Evolutionary conservation across 2,888 invertebrate species (phyloP), one percentile per base, ranked within the genome.

Genomic region (Bugula neritina): DNA sequence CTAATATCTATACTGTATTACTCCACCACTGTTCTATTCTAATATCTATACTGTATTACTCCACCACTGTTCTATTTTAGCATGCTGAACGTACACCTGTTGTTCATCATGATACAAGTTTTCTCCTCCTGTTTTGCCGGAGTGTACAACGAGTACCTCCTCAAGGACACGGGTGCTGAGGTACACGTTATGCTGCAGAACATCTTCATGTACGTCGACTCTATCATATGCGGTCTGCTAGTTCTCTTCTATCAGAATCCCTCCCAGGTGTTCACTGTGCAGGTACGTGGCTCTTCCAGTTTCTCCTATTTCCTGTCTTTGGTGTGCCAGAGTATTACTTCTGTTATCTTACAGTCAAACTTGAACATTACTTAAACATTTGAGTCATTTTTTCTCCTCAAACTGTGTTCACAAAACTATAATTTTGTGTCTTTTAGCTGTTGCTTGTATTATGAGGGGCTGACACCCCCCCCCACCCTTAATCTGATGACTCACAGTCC

Each of bases 181-280:
- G 90, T 94, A 0, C 91, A 94, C 81, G 91, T 96, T 79, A 93
- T 92, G 85, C 86, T 95, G 75, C 96, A 96, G 85, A 97, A 96
- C 83, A 89, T 94, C 5, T 96, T 93, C 80, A 94, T 96, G 93
- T 96, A 96, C 83, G 81, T 93, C 35, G 93, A 96, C 84, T 95
- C 95, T 1, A 93, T 96, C 75, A 80, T 94, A n/a, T 94, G 94
- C 82, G 96, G 63, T 72, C 52, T 55, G 58, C 29, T 31, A 55
- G 52, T 69, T 13, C 35, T 69, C n/a, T 17, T 25, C 13, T 25
- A 57, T 69, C 54, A 58, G 54, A 43, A 35, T 34, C 43, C 31
- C 31, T 17, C 70, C 43, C 69, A 58, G 52, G 54, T 34, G 54
- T 69, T 71, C 55, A 70, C 31, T 57, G 25, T 1, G 17, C 27